A percentile compares a stretch with the other conserved stretches of the same genome.
Conservation (phyloP, 2,888 invertebrate genomes). For the Chydorus sphaericus region DNA sequence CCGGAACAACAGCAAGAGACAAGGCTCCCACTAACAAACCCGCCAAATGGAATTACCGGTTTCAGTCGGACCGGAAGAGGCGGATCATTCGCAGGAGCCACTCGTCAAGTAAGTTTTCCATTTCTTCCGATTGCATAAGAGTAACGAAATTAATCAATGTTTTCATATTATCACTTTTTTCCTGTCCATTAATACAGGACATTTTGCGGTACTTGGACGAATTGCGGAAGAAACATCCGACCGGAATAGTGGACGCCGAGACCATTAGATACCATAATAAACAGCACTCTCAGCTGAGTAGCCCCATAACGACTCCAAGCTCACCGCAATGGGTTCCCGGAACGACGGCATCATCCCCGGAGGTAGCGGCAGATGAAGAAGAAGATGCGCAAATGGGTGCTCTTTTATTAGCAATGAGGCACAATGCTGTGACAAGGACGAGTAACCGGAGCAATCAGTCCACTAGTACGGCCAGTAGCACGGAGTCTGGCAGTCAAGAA, state of each 20-base stretch:
- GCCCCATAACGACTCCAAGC: not conserved
- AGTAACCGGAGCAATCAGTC: conserved; percentile 59
- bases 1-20: not conserved
- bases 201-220: conserved; percentile 13
- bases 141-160: too few species aligned
- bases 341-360: not conserved
- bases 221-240: conserved; percentile 5
- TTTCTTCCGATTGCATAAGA: too few species aligned
- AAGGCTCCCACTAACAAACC: too few species aligned
- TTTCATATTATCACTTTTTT: too few species aligned
- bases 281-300: not conserved
- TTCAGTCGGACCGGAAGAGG: conserved; percentile 8
- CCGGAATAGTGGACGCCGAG: not conserved
- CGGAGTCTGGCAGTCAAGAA: conserved; percentile 63
- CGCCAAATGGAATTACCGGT: too few species aligned
- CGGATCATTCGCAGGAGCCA: conserved; percentile 12
- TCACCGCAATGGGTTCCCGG: not conserved
- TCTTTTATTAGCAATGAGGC: conserved; percentile 9
- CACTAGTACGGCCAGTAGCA: too few species aligned
- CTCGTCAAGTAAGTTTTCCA: too few species aligned
- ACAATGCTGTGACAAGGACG: conserved; percentile 6
- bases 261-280: not conserved
- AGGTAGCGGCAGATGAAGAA: not conserved
- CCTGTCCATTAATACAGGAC: too few species aligned
- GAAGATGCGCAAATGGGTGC: conserved; percentile 12